These are phyloP conservation scores for Hydriomena furcata DNA, from an alignment of 2,888 invertebrate genomes.

Conservation along the genomic window DNA sequence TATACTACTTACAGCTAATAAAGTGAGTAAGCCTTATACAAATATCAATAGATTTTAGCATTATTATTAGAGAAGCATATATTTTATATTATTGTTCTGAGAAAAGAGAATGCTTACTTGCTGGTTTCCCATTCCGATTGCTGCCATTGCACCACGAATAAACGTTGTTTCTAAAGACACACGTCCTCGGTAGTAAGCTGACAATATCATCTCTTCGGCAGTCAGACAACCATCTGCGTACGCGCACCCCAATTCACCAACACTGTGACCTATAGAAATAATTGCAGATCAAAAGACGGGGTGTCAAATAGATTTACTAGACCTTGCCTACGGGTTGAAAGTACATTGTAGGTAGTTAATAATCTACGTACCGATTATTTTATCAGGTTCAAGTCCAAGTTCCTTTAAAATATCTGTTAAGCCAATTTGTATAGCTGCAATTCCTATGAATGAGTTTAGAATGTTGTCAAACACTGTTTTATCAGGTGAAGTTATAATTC, in stretches of 20 bases:
- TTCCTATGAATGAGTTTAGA: conserved; percentile 82
- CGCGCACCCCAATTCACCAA: conserved; percentile 95
- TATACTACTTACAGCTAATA: too few species aligned
- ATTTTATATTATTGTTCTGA: neutral
- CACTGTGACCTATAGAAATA: conserved; percentile 60
- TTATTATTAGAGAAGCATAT: neutral
- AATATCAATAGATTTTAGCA: too few species aligned
- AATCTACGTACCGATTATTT: conserved; percentile 86
- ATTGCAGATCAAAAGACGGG: too few species aligned
- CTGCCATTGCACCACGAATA: conserved; percentile 91
- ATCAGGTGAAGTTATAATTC: conserved; percentile 85
- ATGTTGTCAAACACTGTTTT: conserved; percentile 82
- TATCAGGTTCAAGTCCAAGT: conserved; percentile 87
- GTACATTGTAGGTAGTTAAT: neutral
- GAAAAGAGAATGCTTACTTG: conserved; percentile 50
- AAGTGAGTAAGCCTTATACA: too few species aligned
- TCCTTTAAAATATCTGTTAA: conserved; percentile 69
- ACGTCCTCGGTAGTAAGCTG: conserved; percentile 90
- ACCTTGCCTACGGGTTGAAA: neutral
- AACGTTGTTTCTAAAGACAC: conserved; percentile 85
- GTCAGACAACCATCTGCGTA: conserved; percentile 95
- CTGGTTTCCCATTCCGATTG: conserved; percentile 86
- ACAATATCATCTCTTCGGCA: conserved; percentile 89
- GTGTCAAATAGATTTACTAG: too few species aligned
- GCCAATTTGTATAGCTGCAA: conserved; percentile 88